Evolutionary conservation across 1,140 invertebrate species (phyloP).

Genomic region (Sminthurinus signatus): DNA sequence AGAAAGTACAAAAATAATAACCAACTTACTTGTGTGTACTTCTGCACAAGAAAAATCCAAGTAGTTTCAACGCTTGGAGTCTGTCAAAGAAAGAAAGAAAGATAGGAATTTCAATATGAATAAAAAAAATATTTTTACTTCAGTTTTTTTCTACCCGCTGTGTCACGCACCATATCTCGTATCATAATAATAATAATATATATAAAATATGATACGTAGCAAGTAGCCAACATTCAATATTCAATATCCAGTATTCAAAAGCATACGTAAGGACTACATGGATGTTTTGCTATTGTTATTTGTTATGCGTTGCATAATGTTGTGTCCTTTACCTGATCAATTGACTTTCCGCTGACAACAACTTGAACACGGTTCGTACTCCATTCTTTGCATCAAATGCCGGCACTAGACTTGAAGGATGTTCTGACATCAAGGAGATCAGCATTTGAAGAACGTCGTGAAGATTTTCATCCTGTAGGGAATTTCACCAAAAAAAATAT

Average conservation of each 20-base stretch:
- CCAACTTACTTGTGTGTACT: slow-evolving; percentile 84
- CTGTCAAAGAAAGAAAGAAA: slow-evolving; percentile 52
- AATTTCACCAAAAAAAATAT: not conserved
- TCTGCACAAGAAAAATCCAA: slow-evolving; percentile 89
- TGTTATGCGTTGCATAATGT: too few species aligned
- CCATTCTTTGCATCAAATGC: slow-evolving; percentile 97
- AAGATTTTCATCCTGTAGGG: slow-evolving; percentile 87
- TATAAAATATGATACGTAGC: too few species aligned
- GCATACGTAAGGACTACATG: too few species aligned
- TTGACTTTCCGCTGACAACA: slow-evolving; percentile 90
- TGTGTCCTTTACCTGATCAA: slow-evolving; percentile 46
- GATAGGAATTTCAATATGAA: too few species aligned
- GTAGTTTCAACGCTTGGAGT: slow-evolving; percentile 87
- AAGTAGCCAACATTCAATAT: too few species aligned
- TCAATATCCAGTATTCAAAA: too few species aligned
- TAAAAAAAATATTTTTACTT: too few species aligned
- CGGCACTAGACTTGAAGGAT: slow-evolving; percentile 96
- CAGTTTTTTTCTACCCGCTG: too few species aligned
- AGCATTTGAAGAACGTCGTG: slow-evolving; percentile 96
- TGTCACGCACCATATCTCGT: too few species aligned
- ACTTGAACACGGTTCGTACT: slow-evolving; percentile 91
- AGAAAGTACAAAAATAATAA: too few species aligned
- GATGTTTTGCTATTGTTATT: too few species aligned
- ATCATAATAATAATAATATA: too few species aligned
- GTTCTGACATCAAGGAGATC: slow-evolving; percentile 94